Percentiles rank a stretch among this genome's conserved stretches.
phyloP scores from a whole-genome alignment of 23 tunicate species.

The Corella eumyota region DNA sequence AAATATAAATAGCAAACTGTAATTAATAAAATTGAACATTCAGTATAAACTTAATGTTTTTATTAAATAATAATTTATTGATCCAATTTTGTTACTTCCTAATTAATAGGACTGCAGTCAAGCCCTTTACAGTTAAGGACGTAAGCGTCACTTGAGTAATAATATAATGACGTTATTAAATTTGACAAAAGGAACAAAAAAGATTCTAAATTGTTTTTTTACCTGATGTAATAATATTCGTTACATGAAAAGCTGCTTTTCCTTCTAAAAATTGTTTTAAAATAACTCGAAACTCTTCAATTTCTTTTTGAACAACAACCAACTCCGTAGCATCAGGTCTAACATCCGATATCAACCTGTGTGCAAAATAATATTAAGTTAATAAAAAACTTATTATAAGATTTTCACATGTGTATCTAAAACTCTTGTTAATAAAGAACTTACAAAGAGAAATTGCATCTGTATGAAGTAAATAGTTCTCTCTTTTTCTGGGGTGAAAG shows the following conservation, averaged over 20 bases:
- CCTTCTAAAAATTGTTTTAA: constrained; percentile 33
- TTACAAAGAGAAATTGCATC: constrained; percentile 60
- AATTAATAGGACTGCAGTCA: no score
- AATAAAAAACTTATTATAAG: not conserved
- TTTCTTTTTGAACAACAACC: constrained; percentile 12
- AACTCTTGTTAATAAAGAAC: constrained; percentile 3
- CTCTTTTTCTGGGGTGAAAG: constrained; percentile 17
- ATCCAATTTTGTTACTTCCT: no score
- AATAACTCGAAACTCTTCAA: constrained; percentile 31
- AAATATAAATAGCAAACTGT: no score
- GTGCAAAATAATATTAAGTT: no score
- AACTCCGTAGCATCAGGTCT: constrained; percentile 37
- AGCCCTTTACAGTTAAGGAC: no score
- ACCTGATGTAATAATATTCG: constrained; percentile 55
- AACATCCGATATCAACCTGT: constrained; percentile 55
- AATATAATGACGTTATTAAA: no score
- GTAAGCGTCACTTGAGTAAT: no score
- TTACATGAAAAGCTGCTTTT: constrained; percentile 32
- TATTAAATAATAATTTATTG: no score
- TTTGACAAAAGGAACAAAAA: not conserved
- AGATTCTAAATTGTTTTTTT: not conserved
- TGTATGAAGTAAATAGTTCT: constrained; percentile 15
- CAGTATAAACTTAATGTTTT: no score
- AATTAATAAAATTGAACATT: no score
- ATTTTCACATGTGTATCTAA: not conserved